These are phyloP conservation scores for Ctenodactylus gundi DNA, from an alignment of 2,113 vertebrate species.

Conservation along the genomic window DNA sequence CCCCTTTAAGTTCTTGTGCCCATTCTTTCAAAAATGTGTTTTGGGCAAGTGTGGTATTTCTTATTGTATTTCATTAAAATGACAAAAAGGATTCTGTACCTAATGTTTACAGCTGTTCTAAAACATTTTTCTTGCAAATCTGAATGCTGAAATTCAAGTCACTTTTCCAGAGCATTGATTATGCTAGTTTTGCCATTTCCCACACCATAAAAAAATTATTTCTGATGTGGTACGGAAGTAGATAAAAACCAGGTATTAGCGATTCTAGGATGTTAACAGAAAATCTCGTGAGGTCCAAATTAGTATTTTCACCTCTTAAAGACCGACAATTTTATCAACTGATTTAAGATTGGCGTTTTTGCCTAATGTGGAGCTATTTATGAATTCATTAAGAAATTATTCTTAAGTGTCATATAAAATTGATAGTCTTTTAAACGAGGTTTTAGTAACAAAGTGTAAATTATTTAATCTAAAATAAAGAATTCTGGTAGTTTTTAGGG, in stretches of 20 bases:
- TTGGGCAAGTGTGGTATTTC: neutral
- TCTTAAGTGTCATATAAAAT: neutral
- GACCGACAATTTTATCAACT: neutral
- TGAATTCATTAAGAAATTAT: constrained; percentile 38
- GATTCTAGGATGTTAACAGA: neutral
- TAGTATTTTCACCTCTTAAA: neutral
- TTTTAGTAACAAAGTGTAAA: constrained; percentile 19
- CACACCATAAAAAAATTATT: constrained; percentile 24
- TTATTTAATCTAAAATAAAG: constrained; percentile 45
- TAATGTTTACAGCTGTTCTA: constrained; percentile 20
- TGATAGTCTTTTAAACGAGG: neutral
- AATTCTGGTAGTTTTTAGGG: constrained; percentile 12
- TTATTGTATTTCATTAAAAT: constrained; percentile 7
- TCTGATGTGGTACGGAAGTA: constrained; percentile 21
- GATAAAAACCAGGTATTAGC: neutral
- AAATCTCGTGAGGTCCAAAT: constrained; percentile 8
- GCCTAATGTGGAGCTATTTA: constrained; percentile 25
- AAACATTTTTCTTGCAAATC: constrained; percentile 1
- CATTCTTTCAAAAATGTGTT: constrained; percentile 10
- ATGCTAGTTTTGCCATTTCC: constrained; percentile 49
- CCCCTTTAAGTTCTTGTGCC: neutral
- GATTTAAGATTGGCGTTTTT: neutral
- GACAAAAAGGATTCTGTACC: neutral
- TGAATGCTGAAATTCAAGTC: neutral
- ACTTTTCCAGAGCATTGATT: neutral